phyloP scores from a whole-genome alignment of 2,797 vertebrate genomes.

The Natrix natrix region DNA sequence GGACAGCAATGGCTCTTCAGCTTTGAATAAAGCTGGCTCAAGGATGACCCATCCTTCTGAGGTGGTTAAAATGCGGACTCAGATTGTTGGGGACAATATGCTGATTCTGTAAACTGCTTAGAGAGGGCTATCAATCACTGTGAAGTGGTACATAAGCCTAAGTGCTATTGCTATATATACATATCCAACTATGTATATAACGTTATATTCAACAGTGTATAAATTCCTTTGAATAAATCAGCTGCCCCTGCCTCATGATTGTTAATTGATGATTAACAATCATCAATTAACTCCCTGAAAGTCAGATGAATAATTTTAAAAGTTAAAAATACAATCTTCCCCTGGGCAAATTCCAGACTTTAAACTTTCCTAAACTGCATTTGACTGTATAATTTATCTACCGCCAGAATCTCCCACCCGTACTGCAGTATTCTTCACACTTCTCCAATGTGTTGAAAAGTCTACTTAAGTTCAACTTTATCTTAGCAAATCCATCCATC shows the following conservation, averaged over 20 bases:
- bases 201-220: not conserved
- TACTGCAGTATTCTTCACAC: constrained; percentile 25
- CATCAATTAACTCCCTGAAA: not conserved
- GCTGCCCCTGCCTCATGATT: not conserved
- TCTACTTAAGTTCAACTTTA: not conserved
- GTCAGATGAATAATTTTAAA: not conserved
- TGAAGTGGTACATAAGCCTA: too few relatives aligned
- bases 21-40: too few relatives aligned
- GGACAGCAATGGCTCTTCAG: too few relatives aligned
- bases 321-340: not conserved
- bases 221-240: not conserved
- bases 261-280: not conserved
- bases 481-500: not conserved
- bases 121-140: too few relatives aligned
- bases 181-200: not conserved
- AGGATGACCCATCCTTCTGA: too few relatives aligned
- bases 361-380: not conserved
- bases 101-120: too few relatives aligned
- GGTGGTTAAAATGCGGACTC: too few relatives aligned
- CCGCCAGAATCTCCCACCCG: constrained; percentile 37
- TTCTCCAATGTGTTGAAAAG: constrained; percentile 7
- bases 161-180: not conserved
- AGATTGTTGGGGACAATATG: too few relatives aligned
- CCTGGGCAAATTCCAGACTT: not conserved
- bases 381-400: not conserved